These are phyloP conservation scores for Drosophila tsacasi DNA, from an alignment of 1,140 invertebrate genomes.

Conservation along the genomic window DNA sequence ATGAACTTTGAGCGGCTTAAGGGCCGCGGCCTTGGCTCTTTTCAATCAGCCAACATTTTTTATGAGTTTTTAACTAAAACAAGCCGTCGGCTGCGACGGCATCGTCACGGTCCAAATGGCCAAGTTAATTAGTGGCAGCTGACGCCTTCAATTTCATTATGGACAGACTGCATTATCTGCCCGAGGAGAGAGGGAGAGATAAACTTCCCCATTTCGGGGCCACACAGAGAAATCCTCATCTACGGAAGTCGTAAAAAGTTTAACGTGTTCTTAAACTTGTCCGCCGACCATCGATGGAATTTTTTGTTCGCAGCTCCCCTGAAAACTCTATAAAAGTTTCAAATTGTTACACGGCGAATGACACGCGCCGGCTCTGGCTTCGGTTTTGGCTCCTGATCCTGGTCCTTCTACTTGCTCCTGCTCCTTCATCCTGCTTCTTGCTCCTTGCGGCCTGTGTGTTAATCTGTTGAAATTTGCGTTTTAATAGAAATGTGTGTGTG, in stretches of 20 bases:
- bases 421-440: background rate
- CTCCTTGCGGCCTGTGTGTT: constrained; percentile 52
- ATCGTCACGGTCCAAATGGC: constrained; percentile 39
- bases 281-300: constrained; percentile 38
- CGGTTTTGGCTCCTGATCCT: background rate
- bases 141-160: constrained; percentile 53
- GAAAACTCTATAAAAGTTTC: constrained; percentile 71
- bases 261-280: constrained; percentile 74
- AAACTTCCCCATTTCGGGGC: constrained; percentile 24
- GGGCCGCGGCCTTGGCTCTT: constrained; percentile 1
- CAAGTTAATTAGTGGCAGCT: constrained; percentile 77
- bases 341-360: constrained; percentile 80
- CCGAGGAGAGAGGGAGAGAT: background rate
- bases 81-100: background rate
- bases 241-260: constrained; percentile 76
- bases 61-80: constrained; percentile 75
- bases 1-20: constrained; percentile 61
- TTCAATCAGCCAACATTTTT: constrained; percentile 38
- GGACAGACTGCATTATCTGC: constrained; percentile 45
- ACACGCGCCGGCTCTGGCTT: constrained; percentile 58
- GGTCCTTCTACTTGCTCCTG: background rate
- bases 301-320: constrained; percentile 23
- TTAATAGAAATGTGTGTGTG: constrained; percentile 75
- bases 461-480: constrained; percentile 82
- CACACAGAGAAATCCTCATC: constrained; percentile 45